Percentiles rank a stretch among this genome's conserved stretches.
Evolutionary conservation across 2,113 vertebrate species (phyloP).

Genomic region (Sprattus sprattus): DNA sequence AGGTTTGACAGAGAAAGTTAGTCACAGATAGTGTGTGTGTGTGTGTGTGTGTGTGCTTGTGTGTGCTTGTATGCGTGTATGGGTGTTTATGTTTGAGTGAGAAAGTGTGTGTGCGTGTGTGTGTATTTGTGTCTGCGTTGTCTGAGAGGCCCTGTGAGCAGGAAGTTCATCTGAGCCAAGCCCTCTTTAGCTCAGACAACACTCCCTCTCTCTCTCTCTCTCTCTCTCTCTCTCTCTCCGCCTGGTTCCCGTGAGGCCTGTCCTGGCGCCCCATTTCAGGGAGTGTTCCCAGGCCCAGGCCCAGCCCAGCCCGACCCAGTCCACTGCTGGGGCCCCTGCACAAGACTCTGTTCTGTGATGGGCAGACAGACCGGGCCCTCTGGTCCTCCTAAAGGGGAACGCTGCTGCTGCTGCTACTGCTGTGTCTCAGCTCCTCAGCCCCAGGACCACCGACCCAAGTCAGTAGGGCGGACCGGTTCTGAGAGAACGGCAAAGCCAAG

Average conservation of each 20-base stretch:
- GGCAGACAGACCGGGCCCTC: neutral
- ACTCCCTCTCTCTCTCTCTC: neutral
- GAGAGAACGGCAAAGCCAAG: neutral
- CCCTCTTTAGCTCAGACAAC: neutral
- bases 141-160: constrained; percentile 6
- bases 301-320: neutral
- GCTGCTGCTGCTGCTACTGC: neutral
- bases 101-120: neutral
- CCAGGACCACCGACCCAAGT: neutral
- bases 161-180: neutral
- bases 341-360: neutral
- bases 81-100: neutral
- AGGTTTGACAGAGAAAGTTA: neutral
- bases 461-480: neutral
- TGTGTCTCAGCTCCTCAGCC: neutral
- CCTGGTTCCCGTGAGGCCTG: neutral
- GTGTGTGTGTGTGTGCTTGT: neutral
- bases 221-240: neutral
- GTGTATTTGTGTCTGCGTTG: neutral
- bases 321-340: neutral
- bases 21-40: neutral
- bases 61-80: neutral
- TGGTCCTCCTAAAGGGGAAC: neutral
- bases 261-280: neutral
- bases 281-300: constrained; percentile 11